Base-by-base conservation (phyloP, 1,140 invertebrate genomes). In the Campoletis sonorensis region DNA sequence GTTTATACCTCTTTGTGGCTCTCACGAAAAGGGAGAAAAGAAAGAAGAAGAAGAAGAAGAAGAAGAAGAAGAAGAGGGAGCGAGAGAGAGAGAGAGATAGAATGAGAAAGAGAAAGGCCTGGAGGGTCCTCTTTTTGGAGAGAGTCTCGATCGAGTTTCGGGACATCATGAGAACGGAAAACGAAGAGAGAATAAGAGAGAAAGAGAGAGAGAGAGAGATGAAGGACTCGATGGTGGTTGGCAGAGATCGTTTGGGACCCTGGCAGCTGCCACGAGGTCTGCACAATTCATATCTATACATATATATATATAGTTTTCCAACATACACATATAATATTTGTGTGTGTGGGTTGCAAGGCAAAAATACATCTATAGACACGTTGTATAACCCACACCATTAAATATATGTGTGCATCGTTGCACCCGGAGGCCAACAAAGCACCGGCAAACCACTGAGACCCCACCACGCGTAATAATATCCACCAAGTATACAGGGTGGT, bases 171-270 rank as follows among this genome's bases (percentile, higher is more conserved):
- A 71, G 61, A 30, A 67, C 40, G 54, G 54, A 75, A 68, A 80
- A 64, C 40, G 45, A 61, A 64, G n/a, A 58, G 68, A 73, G 40
- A 45, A 18, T 61, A 10, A 75, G 54, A 73, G 61, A 81, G 58
- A 76, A 15, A 58, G n/a, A 58, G 16, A 51, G 45, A 30, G 64
- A 72, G 21, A 23, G 16, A 71, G n/a, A 73, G 51, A 51, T 30
- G 72, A 21, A 75, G 11, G 21, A 16, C 27, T 45, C 21, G 21
- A 45, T 27, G 68, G 82, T 72, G 84, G 86, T 84, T 70, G 67
- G 85, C 85, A 87, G 88, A 87, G 86, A 86, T 87, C 87, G 88
- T 89, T 91, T 88, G 87, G 89, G 89, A 90, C 90, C 90, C 87
- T 84, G 67, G 67, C 61, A 67, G 61, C 61, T 67, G 61, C 61